A percentile compares a stretch with the other conserved stretches of the same genome.
These are phyloP conservation scores for Protosalanx chinensis DNA, from an alignment of 2,797 vertebrate species.

Conservation along the genomic window DNA sequence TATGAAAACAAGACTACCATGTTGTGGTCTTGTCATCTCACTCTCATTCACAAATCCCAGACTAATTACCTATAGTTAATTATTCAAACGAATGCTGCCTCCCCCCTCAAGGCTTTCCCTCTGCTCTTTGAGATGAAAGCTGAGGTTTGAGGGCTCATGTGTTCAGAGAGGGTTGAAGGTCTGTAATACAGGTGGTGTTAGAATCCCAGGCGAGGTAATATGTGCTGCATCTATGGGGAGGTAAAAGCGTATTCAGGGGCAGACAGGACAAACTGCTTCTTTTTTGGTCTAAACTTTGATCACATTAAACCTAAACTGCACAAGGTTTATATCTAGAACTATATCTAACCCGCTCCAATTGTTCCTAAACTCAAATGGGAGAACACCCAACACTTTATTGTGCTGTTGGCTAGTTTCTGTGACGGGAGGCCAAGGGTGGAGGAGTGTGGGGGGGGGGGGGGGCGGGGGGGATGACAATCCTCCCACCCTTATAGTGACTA, in stretches of 20 bases:
- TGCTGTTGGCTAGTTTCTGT: slow-evolving; percentile 16
- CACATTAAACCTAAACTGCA: neutral
- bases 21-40: slow-evolving; percentile 9
- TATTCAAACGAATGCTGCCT: slow-evolving; percentile 36
- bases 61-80: slow-evolving; percentile 45
- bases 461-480: slow-evolving; percentile 37
- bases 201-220: slow-evolving; percentile 13
- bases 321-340: neutral
- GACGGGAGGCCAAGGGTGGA: slow-evolving; percentile 35
- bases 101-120: slow-evolving; percentile 47
- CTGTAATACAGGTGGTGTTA: slow-evolving; percentile 25
- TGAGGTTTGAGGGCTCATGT: slow-evolving; percentile 60
- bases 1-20: neutral
- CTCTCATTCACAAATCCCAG: neutral
- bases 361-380: slow-evolving; percentile 8
- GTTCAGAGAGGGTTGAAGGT: slow-evolving; percentile 43
- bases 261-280: slow-evolving; percentile 2
- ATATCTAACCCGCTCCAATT: neutral
- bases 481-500: slow-evolving; percentile 8
- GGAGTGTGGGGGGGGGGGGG: no score
- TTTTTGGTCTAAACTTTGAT: slow-evolving; percentile 7
- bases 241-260: slow-evolving; percentile 7
- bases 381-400: slow-evolving; percentile 4
- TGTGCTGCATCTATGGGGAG: slow-evolving; percentile 7
- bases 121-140: slow-evolving; percentile 56